Evolutionary conservation across 2,113 vertebrate species (phyloP).

Genomic region (Meriones unguiculatus): DNA sequence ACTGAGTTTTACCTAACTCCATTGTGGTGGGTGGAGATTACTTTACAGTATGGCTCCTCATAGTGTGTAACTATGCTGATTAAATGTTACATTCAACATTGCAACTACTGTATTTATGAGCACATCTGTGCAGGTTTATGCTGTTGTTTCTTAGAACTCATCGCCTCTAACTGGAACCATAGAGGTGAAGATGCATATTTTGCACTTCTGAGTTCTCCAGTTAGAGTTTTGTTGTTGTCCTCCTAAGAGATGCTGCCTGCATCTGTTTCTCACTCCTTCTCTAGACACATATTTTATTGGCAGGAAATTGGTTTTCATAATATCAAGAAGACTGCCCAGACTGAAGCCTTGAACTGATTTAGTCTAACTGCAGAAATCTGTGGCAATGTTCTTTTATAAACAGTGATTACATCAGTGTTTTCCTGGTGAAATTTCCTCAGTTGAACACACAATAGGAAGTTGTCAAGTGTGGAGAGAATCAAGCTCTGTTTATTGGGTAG

Average conservation of each 20-base stretch:
- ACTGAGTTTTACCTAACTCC: not conserved
- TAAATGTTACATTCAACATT: not conserved
- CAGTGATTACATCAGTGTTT: not conserved
- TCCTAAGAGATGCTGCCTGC: not conserved
- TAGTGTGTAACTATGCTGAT: not conserved
- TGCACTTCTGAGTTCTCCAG: not conserved
- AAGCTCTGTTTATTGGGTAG: not conserved
- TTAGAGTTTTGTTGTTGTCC: not conserved
- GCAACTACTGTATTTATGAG: not conserved
- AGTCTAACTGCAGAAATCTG: constrained; percentile 3
- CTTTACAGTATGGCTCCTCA: not conserved
- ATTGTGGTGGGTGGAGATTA: not conserved
- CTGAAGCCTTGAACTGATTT: constrained; percentile 34
- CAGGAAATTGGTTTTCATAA: not conserved
- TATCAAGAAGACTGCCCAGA: not conserved
- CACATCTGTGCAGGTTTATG: not conserved
- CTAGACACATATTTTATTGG: not conserved
- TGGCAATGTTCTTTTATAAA: not conserved
- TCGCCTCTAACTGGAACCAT: not conserved
- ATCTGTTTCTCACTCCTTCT: not conserved
- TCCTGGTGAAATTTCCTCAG: not conserved
- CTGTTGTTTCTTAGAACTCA: not conserved
- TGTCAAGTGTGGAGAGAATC: not conserved
- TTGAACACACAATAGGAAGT: not conserved
- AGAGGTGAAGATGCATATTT: not conserved